Percentiles rank a stretch among this genome's conserved stretches.
Evolutionary conservation across 2,113 vertebrate species (phyloP).

Genomic region (Crotophaga sulcirostris): DNA sequence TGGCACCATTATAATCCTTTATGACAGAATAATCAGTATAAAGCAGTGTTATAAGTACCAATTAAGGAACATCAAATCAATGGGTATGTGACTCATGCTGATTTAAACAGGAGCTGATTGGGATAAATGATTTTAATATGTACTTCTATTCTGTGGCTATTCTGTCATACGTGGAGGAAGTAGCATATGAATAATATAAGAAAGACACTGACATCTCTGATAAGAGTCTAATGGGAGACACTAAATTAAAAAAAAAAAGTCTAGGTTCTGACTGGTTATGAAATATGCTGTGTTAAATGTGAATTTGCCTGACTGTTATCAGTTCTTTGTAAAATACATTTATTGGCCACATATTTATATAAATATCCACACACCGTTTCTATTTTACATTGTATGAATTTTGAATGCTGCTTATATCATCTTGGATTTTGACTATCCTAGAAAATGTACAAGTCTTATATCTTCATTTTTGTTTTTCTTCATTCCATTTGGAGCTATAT

Average conservation of each 20-base stretch:
- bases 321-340: neutral
- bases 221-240: constrained; percentile 67
- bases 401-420: neutral
- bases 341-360: neutral
- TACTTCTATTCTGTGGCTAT: constrained; percentile 73
- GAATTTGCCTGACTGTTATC: constrained; percentile 6
- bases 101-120: constrained; percentile 74
- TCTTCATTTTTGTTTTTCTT: neutral
- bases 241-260: constrained; percentile 19
- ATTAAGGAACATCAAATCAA: constrained; percentile 78
- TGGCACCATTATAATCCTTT: constrained; percentile 59
- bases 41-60: constrained; percentile 67
- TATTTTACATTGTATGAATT: neutral
- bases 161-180: constrained; percentile 74
- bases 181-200: constrained; percentile 68
- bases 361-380: neutral
- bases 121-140: constrained; percentile 78
- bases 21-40: constrained; percentile 73
- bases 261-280: constrained; percentile 8
- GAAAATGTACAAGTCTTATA: neutral
- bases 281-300: constrained; percentile 37
- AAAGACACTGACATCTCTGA: constrained; percentile 67
- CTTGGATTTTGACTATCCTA: neutral
- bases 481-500: neutral
- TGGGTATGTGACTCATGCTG: constrained; percentile 59